Percentiles rank a stretch among this genome's conserved stretches.
Conservation (phyloP, 37 sponge, comb jelly and placozoan genomes). For the Chondrosia reniformis region DNA sequence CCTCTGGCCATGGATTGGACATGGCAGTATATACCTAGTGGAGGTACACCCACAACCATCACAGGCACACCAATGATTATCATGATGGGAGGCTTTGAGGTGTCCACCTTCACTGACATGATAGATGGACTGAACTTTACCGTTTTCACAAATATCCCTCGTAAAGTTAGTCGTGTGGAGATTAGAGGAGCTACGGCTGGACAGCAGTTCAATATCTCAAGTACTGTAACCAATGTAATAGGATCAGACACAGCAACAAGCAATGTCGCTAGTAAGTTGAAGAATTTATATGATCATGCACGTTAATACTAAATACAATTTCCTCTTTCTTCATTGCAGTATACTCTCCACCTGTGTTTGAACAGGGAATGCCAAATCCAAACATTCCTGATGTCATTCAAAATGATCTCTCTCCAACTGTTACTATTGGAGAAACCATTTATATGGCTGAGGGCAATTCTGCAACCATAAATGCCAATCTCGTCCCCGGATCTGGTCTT, state of each 20-base stretch:
- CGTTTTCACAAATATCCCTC: neutral
- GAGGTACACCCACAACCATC: neutral
- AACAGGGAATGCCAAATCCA: neutral
- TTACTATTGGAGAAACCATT: neutral
- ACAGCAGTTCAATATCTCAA: neutral
- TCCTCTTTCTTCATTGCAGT: neutral
- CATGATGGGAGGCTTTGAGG: neutral
- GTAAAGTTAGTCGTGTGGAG: neutral
- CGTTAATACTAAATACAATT: no score
- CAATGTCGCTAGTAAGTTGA: conserved; percentile 1
- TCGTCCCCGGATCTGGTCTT: neutral
- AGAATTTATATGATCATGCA: no score
- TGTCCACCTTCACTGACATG: neutral
- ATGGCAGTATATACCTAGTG: neutral
- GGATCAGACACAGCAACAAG: neutral
- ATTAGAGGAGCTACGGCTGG: neutral
- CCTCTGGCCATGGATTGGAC: neutral
- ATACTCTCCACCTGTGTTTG: neutral
- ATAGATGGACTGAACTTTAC: no score
- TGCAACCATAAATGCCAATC: neutral
- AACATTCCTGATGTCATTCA: no score
- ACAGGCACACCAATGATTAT: neutral
- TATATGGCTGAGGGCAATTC: neutral
- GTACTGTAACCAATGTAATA: neutral
- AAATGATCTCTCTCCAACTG: neutral